Evolutionary conservation across 2,888 invertebrate genomes (phyloP).

Genomic region (Torymus auratus): DNA sequence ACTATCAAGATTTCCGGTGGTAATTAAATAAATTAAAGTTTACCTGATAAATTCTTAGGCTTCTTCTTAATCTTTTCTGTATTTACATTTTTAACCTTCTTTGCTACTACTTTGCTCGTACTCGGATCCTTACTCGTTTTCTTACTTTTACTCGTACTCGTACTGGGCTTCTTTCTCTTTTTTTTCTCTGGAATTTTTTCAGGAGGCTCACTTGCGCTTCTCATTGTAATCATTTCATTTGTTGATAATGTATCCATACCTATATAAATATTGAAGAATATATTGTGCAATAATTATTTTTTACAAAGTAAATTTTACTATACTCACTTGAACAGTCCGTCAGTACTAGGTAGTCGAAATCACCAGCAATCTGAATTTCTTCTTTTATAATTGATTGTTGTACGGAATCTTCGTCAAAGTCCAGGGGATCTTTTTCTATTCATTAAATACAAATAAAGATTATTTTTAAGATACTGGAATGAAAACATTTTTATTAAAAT

Average conservation of each 20-base stretch:
- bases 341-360: not conserved
- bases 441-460: not conserved
- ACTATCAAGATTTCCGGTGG: too few relatives aligned
- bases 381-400: not conserved
- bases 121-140: too few relatives aligned
- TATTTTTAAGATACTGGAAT: too few relatives aligned
- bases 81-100: too few relatives aligned
- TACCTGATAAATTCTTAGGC: too few relatives aligned
- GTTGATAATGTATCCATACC: not conserved
- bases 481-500: not conserved
- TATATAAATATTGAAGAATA: not conserved
- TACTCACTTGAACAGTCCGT: not conserved
- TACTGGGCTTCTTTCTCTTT: not conserved
- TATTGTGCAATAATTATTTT: too few relatives aligned
- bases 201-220: not conserved
- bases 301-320: not conserved
- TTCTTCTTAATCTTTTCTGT: too few relatives aligned
- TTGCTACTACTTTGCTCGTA: too few relatives aligned
- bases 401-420: not conserved
- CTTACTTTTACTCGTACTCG: not conserved
- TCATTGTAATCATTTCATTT: not conserved
- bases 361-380: not conserved
- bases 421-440: slow-evolving; percentile 17
- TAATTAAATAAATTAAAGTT: too few relatives aligned
- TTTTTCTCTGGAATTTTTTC: not conserved